Conservation (phyloP, 2,888 invertebrate genomes). For the Ellobium chinense region DNA sequence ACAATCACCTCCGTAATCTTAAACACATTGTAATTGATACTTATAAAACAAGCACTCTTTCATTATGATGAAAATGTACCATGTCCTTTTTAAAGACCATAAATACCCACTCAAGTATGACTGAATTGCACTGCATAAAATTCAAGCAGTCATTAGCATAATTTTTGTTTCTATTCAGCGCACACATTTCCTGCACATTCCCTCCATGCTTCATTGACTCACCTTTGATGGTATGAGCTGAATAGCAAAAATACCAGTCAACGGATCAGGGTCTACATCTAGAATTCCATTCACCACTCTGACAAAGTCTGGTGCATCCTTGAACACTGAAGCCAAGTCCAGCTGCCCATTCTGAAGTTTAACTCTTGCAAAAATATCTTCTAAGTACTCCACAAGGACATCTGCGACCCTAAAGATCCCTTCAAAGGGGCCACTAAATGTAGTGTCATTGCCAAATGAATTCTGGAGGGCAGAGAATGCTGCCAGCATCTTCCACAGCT, state of each 20-base stretch:
- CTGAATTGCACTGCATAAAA: no score
- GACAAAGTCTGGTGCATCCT: slow-evolving; percentile 48
- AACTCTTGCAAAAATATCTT: slow-evolving; percentile 48
- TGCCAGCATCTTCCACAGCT: slow-evolving; percentile 5
- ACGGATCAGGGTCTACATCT: slow-evolving; percentile 47
- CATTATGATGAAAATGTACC: no score
- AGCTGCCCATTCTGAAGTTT: slow-evolving; percentile 43
- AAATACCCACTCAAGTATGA: no score
- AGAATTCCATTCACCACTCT: slow-evolving; percentile 43
- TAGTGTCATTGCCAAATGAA: slow-evolving; percentile 26
- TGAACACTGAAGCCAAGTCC: slow-evolving; percentile 54
- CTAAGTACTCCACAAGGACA: slow-evolving; percentile 47
- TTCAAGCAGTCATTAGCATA: no score
- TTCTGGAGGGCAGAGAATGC: slow-evolving; percentile 21
- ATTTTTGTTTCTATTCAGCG: no score
- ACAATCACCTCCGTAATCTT: no score
- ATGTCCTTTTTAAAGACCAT: no score
- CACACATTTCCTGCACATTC: no score
- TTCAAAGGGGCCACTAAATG: not conserved
- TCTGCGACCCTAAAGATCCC: slow-evolving; percentile 28
- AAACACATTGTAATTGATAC: no score
- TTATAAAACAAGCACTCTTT: no score
- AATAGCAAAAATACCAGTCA: slow-evolving; percentile 49
- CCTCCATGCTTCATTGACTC: no score
- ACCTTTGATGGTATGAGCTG: slow-evolving; percentile 52